Evolutionary conservation across 2,113 vertebrate species (phyloP).

Genomic region (Chinchilla lanigera): DNA sequence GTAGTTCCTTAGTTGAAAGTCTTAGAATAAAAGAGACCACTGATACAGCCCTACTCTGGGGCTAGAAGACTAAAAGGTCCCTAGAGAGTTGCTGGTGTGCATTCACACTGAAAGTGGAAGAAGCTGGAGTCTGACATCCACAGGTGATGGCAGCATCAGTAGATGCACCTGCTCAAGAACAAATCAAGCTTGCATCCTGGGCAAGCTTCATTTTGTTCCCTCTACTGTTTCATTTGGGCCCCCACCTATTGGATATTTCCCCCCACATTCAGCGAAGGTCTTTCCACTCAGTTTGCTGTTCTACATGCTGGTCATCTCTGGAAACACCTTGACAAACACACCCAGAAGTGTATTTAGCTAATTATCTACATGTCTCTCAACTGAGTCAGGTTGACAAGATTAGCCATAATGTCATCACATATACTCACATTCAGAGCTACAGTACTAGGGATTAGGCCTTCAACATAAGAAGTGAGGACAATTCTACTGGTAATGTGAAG

Average conservation of each 20-base stretch:
- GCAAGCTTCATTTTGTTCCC: neutral
- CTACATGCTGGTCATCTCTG: neutral
- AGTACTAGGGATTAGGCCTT: neutral
- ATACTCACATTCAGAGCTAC: neutral
- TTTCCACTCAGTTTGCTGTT: neutral
- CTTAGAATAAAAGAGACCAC: neutral
- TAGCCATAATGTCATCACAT: neutral
- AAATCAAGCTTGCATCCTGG: neutral
- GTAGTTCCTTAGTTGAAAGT: neutral
- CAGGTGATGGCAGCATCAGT: neutral
- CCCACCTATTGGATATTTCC: neutral
- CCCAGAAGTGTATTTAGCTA: neutral
- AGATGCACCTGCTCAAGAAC: neutral
- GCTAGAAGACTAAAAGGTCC: neutral
- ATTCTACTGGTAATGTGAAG: neutral
- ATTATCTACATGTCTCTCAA: neutral
- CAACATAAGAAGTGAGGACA: neutral
- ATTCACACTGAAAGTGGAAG: neutral
- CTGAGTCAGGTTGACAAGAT: neutral
- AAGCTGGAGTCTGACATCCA: neutral
- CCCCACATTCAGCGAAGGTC: neutral
- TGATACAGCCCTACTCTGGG: neutral
- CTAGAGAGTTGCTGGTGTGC: neutral
- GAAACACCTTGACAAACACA: neutral
- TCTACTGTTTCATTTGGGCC: neutral